phyloP scores from a whole-genome alignment of 2,797 vertebrate genomes.

The Sebastes nivosus region DNA sequence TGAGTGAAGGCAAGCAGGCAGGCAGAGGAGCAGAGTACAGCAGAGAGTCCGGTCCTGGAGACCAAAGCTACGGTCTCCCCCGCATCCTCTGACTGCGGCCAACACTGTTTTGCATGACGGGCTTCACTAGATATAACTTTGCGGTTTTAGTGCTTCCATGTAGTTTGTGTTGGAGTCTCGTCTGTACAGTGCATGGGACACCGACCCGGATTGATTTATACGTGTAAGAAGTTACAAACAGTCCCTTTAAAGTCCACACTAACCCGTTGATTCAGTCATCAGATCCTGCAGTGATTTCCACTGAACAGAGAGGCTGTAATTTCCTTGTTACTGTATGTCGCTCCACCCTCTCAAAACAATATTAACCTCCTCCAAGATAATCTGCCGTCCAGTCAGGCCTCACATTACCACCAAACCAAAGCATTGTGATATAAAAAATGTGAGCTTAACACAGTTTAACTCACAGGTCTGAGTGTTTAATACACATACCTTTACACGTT shows the following conservation, averaged over 20 bases:
- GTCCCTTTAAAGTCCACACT: not conserved
- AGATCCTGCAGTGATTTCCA: not conserved
- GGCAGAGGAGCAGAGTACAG: too few species aligned
- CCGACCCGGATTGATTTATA: too few species aligned
- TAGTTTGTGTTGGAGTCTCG: too few species aligned
- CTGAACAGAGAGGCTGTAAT: not conserved
- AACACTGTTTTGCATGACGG: too few species aligned
- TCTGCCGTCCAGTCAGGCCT: not conserved
- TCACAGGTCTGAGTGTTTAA: not conserved
- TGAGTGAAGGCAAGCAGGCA: too few species aligned
- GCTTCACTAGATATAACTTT: too few species aligned
- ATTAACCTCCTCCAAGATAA: not conserved
- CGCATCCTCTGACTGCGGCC: too few species aligned
- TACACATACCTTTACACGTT: not conserved
- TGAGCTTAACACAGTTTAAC: not conserved
- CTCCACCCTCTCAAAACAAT: constrained; percentile 11
- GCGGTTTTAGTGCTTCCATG: too few species aligned
- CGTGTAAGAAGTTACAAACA: too few species aligned
- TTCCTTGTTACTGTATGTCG: not conserved
- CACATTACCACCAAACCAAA: not conserved
- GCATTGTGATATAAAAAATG: not conserved
- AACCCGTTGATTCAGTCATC: not conserved
- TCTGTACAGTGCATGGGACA: too few species aligned
- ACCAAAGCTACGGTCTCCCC: too few species aligned
- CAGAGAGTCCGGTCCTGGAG: too few species aligned